Evolutionary conservation across 2,797 vertebrate species (phyloP).

Genomic region (Rhinichthys osculus): DNA sequence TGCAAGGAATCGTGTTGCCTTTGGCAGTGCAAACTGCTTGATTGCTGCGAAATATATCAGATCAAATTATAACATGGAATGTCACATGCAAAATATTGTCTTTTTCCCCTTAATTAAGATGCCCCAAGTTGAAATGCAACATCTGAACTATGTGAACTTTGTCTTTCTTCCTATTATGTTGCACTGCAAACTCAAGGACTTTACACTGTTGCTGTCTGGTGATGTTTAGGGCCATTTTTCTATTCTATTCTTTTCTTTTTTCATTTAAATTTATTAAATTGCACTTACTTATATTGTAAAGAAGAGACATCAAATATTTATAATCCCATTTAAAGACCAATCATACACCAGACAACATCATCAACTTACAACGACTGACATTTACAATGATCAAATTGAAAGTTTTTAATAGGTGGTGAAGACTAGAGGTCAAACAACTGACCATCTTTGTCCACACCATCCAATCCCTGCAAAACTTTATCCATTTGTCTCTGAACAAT

Average conservation of each 20-base stretch:
- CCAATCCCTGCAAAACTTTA: constrained; percentile 45
- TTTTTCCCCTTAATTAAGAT: constrained; percentile 11
- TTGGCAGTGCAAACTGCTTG: not conserved
- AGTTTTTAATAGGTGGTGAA: constrained; percentile 1
- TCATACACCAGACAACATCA: constrained; percentile 28
- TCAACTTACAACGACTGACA: not conserved
- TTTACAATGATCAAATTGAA: not conserved
- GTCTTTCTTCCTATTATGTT: not conserved
- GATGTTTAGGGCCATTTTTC: not conserved
- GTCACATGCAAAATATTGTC: constrained; percentile 34
- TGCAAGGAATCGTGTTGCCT: not conserved
- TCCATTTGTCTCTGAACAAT: constrained; percentile 29
- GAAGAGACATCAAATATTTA: not conserved
- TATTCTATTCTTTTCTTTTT: not conserved
- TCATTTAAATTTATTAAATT: not conserved
- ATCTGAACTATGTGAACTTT: not conserved
- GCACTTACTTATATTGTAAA: not conserved
- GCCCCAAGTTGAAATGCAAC: constrained; percentile 30
- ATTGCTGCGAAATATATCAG: not conserved
- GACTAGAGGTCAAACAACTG: not conserved
- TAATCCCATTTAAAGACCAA: constrained; percentile 8
- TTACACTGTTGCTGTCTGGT: constrained; percentile 28
- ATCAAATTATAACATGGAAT: not conserved
- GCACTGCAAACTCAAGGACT: constrained; percentile 30
- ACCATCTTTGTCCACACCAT: constrained; percentile 15